A percentile compares a stretch with the other conserved stretches of the same genome.
These are phyloP conservation scores for Zaprionus taronus DNA, from an alignment of 1,140 invertebrate species.

Conservation along the genomic window DNA sequence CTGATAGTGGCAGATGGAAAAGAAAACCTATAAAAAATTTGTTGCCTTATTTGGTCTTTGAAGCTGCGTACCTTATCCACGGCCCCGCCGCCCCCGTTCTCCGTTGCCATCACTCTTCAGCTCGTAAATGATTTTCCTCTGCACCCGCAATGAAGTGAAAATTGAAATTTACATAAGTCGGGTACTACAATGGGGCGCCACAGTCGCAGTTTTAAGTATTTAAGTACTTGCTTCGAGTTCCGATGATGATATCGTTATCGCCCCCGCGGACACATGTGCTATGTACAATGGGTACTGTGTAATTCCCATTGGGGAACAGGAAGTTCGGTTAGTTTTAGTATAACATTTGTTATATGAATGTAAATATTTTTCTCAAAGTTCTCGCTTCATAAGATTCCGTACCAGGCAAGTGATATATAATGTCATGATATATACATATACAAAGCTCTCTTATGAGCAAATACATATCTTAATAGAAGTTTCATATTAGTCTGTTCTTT, in stretches of 20 bases:
- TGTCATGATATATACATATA: not conserved
- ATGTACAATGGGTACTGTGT: slow-evolving; percentile 5
- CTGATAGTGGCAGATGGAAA: slow-evolving; percentile 44
- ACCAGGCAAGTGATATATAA: not conserved
- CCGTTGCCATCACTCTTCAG: not conserved
- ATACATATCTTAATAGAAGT: not conserved
- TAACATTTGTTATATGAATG: not conserved
- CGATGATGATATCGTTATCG: slow-evolving; percentile 47
- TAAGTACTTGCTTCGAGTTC: slow-evolving; percentile 32
- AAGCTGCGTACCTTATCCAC: not conserved
- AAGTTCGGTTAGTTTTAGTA: slow-evolving; percentile 14
- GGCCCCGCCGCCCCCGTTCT: not conserved
- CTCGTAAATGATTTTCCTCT: slow-evolving; percentile 36
- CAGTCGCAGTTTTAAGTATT: not conserved
- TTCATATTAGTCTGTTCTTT: not conserved
- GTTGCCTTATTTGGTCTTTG: slow-evolving; percentile 28
- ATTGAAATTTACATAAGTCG: slow-evolving; percentile 39
- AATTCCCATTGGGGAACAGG: slow-evolving; percentile 20
- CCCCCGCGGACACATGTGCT: not conserved
- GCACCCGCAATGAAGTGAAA: slow-evolving; percentile 47
- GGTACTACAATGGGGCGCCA: slow-evolving; percentile 17
- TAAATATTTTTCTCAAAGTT: not conserved
- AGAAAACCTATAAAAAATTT: slow-evolving; percentile 37
- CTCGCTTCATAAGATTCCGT: not conserved
- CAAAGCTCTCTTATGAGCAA: not conserved